Conservation (phyloP, 2,113 vertebrate genomes). For the Chionodraco myersi region DNA sequence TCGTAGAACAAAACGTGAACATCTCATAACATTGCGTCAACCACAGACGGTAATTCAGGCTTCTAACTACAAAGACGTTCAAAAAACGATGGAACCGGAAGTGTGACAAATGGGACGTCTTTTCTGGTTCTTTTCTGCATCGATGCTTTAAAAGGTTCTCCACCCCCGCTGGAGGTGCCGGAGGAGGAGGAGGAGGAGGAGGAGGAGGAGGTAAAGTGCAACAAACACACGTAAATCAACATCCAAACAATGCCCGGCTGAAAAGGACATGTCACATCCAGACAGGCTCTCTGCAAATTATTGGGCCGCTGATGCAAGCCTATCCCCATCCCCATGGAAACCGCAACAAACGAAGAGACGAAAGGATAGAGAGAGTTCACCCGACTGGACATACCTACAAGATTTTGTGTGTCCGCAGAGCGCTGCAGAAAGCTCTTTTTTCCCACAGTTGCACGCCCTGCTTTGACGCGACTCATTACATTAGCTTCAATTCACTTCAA, state of each 20-base stretch:
- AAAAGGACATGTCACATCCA: conserved; percentile 81
- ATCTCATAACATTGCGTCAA: too few species aligned
- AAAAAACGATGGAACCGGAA: too few species aligned
- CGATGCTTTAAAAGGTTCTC: conserved; percentile 18
- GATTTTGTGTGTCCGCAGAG: conserved; percentile 40
- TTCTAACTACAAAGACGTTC: too few species aligned
- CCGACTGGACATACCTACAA: conserved; percentile 54
- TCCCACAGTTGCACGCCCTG: conserved; percentile 57
- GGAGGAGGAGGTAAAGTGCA: conserved; percentile 60
- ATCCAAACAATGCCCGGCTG: conserved; percentile 66
- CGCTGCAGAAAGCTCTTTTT: conserved; percentile 40
- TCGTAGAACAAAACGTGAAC: too few species aligned
- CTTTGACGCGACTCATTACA: conserved; percentile 55
- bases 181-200: neutral
- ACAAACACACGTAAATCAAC: conserved; percentile 79
- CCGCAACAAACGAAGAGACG: conserved; percentile 63
- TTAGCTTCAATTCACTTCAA: conserved; percentile 49
- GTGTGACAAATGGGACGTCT: too few species aligned
- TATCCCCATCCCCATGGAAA: conserved; percentile 77
- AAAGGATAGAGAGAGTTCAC: conserved; percentile 54
- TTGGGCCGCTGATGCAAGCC: conserved; percentile 68
- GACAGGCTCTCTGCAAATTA: conserved; percentile 79
- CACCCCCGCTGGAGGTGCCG: conserved; percentile 1
- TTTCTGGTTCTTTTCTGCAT: too few species aligned
- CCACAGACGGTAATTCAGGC: too few species aligned